Conservation (phyloP, 2,888 invertebrate genomes). For the Acheta domesticus region DNA sequence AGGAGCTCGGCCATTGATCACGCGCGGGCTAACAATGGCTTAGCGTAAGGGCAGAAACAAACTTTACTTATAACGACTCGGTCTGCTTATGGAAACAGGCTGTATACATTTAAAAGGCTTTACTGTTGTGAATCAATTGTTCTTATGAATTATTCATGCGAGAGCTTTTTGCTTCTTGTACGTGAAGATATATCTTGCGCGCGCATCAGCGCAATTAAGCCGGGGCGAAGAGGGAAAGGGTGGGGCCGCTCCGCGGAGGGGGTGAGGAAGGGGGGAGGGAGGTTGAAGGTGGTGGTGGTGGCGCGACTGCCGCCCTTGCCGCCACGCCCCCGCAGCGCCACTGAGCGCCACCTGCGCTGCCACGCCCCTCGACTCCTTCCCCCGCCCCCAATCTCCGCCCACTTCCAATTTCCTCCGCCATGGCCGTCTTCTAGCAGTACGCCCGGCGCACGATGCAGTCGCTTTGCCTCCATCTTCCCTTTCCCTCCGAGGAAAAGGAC, state of each 20-base stretch:
- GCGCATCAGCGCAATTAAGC: conserved; percentile 18
- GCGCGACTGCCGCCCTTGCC: neutral
- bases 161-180: conserved; percentile 22
- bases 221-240: neutral
- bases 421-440: too few species aligned
- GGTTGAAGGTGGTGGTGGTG: neutral
- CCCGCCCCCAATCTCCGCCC: neutral
- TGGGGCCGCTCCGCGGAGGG: neutral
- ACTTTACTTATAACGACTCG: conserved; percentile 18
- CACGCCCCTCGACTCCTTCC: too few species aligned
- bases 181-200: conserved; percentile 3
- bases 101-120: conserved; percentile 18
- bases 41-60: conserved; percentile 7
- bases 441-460: too few species aligned
- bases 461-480: too few species aligned
- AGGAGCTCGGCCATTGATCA: neutral
- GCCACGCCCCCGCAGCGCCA: neutral
- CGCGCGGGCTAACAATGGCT: neutral
- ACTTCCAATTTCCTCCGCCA: too few species aligned
- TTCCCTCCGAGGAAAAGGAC: too few species aligned
- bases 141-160: conserved; percentile 27
- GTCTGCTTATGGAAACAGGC: conserved; percentile 10
- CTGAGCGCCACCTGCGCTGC: too few species aligned
- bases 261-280: neutral
- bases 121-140: conserved; percentile 22